These are phyloP conservation scores for Hippoglossus hippoglossus DNA, from an alignment of 2,797 vertebrate genomes.

Conservation along the genomic window DNA sequence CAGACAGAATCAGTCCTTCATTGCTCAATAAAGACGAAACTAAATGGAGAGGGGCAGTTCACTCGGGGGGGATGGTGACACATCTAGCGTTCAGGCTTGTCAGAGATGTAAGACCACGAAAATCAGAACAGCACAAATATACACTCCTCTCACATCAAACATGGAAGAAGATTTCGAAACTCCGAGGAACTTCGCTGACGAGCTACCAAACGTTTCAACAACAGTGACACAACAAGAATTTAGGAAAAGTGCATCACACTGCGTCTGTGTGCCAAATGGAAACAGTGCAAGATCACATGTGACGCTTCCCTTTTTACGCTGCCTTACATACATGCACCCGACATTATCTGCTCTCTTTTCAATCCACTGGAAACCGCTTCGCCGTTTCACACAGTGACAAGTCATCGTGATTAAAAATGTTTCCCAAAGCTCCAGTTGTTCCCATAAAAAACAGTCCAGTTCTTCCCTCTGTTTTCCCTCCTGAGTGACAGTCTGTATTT, in stretches of 20 bases:
- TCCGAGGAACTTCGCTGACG: conserved; percentile 54
- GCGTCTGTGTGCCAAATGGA: conserved; percentile 53
- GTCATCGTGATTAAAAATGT: conserved; percentile 35
- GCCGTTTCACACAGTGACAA: conserved; percentile 1
- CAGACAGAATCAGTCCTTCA: conserved; percentile 45
- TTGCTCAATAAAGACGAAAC: conserved; percentile 46
- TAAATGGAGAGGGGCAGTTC: conserved; percentile 38
- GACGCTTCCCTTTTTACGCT: conserved; percentile 35
- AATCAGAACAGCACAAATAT: conserved; percentile 57
- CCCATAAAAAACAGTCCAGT: conserved; percentile 40
- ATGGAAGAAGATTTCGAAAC: conserved; percentile 64
- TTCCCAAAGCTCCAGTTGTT: conserved; percentile 37
- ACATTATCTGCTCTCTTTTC: not conserved
- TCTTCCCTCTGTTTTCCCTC: conserved; percentile 54
- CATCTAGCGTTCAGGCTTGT: conserved; percentile 52
- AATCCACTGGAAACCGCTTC: conserved; percentile 17
- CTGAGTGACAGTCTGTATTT: conserved; percentile 50
- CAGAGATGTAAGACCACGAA: conserved; percentile 53
- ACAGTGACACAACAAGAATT: conserved; percentile 51
- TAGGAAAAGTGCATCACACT: conserved; percentile 63
- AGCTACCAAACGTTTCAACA: conserved; percentile 61
- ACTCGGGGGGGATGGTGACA: conserved; percentile 31
- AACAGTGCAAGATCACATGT: conserved; percentile 68
- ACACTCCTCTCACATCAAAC: conserved; percentile 56
- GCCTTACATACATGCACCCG: conserved; percentile 45